Evolutionary conservation across 2,888 invertebrate species (phyloP).

Genomic region (Cheilosia variabilis): DNA sequence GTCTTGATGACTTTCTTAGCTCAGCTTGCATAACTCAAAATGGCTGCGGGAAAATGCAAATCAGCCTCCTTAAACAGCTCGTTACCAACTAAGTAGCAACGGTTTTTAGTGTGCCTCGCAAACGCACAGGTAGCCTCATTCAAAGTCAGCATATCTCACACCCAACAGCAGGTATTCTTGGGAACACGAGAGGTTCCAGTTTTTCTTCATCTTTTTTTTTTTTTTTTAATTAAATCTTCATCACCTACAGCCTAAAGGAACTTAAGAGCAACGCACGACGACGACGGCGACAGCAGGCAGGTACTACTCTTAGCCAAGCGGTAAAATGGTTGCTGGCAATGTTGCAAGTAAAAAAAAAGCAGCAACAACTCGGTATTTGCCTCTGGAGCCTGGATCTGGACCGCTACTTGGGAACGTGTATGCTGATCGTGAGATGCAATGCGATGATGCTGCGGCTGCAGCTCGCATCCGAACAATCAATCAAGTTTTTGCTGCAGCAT

Average conservation of each 20-base stretch:
- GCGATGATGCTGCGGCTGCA: slow-evolving; percentile 6
- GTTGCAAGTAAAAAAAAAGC: slow-evolving; percentile 38
- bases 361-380: slow-evolving; percentile 38
- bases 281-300: slow-evolving; percentile 4
- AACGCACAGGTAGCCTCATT: slow-evolving; percentile 26
- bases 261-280: slow-evolving; percentile 18
- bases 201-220: slow-evolving; percentile 29
- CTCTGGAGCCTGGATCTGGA: slow-evolving; percentile 18
- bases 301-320: slow-evolving; percentile 46
- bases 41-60: slow-evolving; percentile 22
- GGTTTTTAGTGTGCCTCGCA: slow-evolving; percentile 11
- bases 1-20: too few species aligned
- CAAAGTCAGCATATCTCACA: slow-evolving; percentile 64
- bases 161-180: slow-evolving; percentile 52
- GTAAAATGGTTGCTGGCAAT: slow-evolving; percentile 66
- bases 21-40: neutral
- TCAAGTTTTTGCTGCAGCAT: slow-evolving; percentile 65
- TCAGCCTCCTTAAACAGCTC: slow-evolving; percentile 18
- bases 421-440: slow-evolving; percentile 61
- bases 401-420: slow-evolving; percentile 56
- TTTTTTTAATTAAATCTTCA: slow-evolving; percentile 68
- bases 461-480: slow-evolving; percentile 68
- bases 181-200: slow-evolving; percentile 54
- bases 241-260: slow-evolving; percentile 58
- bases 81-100: slow-evolving; percentile 27